Evolutionary conservation across 2,797 vertebrate species (phyloP).

Genomic region (Propithecus deckenii): DNA sequence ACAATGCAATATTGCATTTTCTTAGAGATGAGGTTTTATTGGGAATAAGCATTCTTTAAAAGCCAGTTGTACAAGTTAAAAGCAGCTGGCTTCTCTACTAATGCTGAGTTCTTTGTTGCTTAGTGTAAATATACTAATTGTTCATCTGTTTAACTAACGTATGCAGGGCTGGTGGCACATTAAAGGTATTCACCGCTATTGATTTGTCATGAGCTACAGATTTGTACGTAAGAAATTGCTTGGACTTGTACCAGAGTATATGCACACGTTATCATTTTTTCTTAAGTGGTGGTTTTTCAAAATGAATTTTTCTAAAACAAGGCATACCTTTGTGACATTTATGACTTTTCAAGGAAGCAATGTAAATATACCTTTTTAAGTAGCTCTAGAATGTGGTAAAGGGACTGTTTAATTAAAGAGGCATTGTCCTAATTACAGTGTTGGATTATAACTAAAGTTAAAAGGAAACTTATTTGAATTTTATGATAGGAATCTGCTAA

Average conservation of each 20-base stretch:
- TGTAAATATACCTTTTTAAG: background rate
- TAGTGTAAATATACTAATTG: slow-evolving; percentile 50
- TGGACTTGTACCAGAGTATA: background rate
- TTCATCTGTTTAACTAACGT: slow-evolving; percentile 47
- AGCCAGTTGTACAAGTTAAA: background rate
- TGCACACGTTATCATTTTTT: background rate
- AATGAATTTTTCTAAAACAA: background rate
- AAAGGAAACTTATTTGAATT: background rate
- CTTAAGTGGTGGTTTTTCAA: slow-evolving; percentile 3
- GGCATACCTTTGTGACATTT: slow-evolving; percentile 1
- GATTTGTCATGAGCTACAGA: slow-evolving; percentile 2
- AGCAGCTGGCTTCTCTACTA: background rate
- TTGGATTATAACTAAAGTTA: slow-evolving; percentile 21
- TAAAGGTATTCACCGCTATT: slow-evolving; percentile 23
- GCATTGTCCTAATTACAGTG: background rate
- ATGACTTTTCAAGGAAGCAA: background rate
- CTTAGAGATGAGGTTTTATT: background rate
- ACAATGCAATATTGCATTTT: background rate
- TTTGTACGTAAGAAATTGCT: background rate
- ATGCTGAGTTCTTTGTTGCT: slow-evolving; percentile 43
- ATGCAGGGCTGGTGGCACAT: background rate
- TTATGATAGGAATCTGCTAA: background rate
- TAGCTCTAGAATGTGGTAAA: background rate
- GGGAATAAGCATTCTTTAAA: background rate
- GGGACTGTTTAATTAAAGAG: background rate